Evolutionary conservation across 1,140 invertebrate species (phyloP), one percentile per base, ranked within the genome.

Genomic region (Drosophila novamexicana): DNA sequence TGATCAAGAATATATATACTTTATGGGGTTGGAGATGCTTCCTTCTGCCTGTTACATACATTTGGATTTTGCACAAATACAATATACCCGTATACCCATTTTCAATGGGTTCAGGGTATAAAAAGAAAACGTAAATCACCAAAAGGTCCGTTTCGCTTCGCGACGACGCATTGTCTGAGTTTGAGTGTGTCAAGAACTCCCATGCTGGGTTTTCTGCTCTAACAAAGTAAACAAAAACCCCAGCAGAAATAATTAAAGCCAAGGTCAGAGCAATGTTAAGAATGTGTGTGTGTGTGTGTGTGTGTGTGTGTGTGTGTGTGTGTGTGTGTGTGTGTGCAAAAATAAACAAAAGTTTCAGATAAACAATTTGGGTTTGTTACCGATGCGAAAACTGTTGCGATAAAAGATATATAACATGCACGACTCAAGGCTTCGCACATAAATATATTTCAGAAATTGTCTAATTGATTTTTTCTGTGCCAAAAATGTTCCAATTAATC

Each of bases 171-270:
- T 65, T 71, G 77, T 62, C 66, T 72, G 54, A 36, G 52, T 71
- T 52, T 59, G 58, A 71, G 72, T 84, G 50, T 84, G 81, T 80
- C 81, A 83, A 83, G 81, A 84, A 80, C 81, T 77, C 57, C 22
- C 63, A 61, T 56, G 64, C 65, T 56, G 64, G 39, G 62, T 52
- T 58, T 71, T 49, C 39, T 77, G 70, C 52, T 71, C 63, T 49
- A 64, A 73, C 72, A 34, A 44, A 62, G 79, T 82, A 75, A 81
- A 75, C 71, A 70, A 54, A 29, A 78, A 40, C 6, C 49, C 63
- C 18, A 77, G 75, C 56, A 70, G 66, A 57, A 63, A 85, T 68
- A 70, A 81, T 65, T 80, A 68, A 75, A 77, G 64, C 57, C 77
- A 83, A 83, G 81, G 81, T 76, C 81, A 68, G 44, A 45, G 22